These are phyloP conservation scores for Drosophila guanche DNA, from an alignment of 1,140 invertebrate genomes.

Conservation along the genomic window DNA sequence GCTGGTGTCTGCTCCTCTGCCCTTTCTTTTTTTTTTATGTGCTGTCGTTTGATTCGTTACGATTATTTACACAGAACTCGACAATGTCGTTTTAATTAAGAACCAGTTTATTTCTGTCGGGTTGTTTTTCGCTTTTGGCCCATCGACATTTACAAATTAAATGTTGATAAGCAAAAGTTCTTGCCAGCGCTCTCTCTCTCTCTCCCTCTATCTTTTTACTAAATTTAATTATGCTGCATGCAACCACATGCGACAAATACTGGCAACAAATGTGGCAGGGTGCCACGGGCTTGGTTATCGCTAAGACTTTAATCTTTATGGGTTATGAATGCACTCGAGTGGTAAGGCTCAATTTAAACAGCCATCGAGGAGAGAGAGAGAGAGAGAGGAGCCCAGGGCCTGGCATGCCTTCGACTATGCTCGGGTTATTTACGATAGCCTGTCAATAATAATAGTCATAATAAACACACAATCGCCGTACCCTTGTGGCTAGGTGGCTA, in stretches of 20 bases:
- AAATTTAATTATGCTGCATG: slow-evolving; percentile 72
- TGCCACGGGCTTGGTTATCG: slow-evolving; percentile 41
- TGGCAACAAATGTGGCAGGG: slow-evolving; percentile 15
- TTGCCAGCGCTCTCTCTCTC: not conserved
- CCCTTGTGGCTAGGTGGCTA: slow-evolving; percentile 39
- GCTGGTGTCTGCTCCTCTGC: slow-evolving; percentile 23
- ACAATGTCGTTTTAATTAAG: slow-evolving; percentile 75
- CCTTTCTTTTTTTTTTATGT: slow-evolving; percentile 31
- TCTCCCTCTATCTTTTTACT: slow-evolving; percentile 10
- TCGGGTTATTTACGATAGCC: slow-evolving; percentile 61
- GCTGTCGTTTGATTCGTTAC: slow-evolving; percentile 72
- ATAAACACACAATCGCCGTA: slow-evolving; percentile 61
- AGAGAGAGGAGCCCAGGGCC: slow-evolving; percentile 5
- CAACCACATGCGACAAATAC: slow-evolving; percentile 40
- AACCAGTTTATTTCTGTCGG: slow-evolving; percentile 61
- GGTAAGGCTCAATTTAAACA: slow-evolving; percentile 71
- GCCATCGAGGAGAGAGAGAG: slow-evolving; percentile 37
- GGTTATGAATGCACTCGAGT: slow-evolving; percentile 74
- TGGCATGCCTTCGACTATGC: not conserved
- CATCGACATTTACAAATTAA: slow-evolving; percentile 71
- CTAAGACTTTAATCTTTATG: slow-evolving; percentile 74
- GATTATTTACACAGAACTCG: slow-evolving; percentile 73
- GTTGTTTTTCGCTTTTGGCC: slow-evolving; percentile 29
- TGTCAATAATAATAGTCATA: slow-evolving; percentile 74
- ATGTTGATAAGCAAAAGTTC: slow-evolving; percentile 59